phyloP scores from a whole-genome alignment of 2,888 invertebrate species.

The Autographa pulchrina region DNA sequence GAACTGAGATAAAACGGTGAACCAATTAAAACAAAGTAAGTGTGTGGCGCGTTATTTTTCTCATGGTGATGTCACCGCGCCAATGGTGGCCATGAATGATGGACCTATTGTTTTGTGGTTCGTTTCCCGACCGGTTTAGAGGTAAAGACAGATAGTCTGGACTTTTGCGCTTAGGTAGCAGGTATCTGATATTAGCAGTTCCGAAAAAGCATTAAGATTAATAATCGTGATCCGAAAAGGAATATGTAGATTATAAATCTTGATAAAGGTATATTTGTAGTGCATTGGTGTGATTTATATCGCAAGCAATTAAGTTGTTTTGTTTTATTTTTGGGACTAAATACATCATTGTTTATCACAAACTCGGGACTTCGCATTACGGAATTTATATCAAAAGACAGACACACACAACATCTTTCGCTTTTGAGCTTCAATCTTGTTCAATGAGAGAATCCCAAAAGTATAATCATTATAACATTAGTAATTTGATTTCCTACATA shows the following conservation, averaged over 20 bases:
- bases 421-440: no score
- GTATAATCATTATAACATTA: background rate
- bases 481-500: background rate
- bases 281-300: no score
- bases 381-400: no score
- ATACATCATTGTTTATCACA: no score
- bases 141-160: background rate
- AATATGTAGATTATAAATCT: no score
- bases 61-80: slow-evolving; percentile 60
- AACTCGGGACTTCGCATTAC: no score
- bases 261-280: no score
- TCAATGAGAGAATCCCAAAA: no score
- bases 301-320: no score
- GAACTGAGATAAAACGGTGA: slow-evolving; percentile 25
- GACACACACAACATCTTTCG: no score
- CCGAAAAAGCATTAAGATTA: background rate
- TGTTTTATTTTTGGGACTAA: no score
- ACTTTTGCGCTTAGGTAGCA: background rate
- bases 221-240: background rate
- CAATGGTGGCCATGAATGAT: slow-evolving; percentile 49
- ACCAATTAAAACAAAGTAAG: slow-evolving; percentile 29
- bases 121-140: slow-evolving; percentile 38
- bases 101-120: slow-evolving; percentile 50
- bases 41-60: slow-evolving; percentile 41
- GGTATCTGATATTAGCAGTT: background rate